phyloP scores from a whole-genome alignment of 2,113 vertebrate genomes.

The Eretmochelys imbricata region DNA sequence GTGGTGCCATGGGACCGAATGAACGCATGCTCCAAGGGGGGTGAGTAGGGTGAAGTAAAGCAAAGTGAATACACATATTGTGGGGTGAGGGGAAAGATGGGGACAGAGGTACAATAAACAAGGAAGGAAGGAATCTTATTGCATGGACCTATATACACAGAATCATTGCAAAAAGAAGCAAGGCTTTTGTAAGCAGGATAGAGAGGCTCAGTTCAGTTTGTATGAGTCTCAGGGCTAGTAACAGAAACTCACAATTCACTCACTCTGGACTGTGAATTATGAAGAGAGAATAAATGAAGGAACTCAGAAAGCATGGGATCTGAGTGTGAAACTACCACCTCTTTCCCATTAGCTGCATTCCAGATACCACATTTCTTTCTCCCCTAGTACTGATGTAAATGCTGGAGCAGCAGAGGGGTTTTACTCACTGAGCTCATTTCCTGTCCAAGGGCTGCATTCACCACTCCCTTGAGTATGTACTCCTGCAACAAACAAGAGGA shows the following conservation, averaged over 20 bases:
- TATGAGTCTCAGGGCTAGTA: not conserved
- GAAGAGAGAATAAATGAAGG: not conserved
- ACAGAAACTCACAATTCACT: not conserved
- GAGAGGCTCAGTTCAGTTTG: not conserved
- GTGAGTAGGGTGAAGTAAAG: not conserved
- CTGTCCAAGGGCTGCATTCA: slow-evolving; percentile 95
- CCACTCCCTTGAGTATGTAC: slow-evolving; percentile 96
- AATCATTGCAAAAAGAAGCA: not conserved
- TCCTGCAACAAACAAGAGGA: slow-evolving; percentile 80
- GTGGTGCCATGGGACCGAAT: not conserved
- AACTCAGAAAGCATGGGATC: not conserved
- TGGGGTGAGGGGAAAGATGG: not conserved
- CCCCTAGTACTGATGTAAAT: not conserved
- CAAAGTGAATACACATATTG: not conserved
- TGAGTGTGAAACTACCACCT: not conserved
- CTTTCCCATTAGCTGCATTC: not conserved
- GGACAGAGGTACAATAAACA: not conserved
- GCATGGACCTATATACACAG: not conserved
- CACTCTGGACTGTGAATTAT: not conserved
- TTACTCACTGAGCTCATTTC: slow-evolving; percentile 93
- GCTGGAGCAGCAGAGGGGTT: not conserved
- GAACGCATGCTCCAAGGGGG: not conserved
- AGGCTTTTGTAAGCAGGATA: not conserved
- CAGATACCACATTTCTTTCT: not conserved
- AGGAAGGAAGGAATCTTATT: not conserved